A percentile compares a stretch with the other conserved stretches of the same genome.
Evolutionary conservation across 2,888 invertebrate genomes (phyloP).

Genomic region (Leucophenga maculata): DNA sequence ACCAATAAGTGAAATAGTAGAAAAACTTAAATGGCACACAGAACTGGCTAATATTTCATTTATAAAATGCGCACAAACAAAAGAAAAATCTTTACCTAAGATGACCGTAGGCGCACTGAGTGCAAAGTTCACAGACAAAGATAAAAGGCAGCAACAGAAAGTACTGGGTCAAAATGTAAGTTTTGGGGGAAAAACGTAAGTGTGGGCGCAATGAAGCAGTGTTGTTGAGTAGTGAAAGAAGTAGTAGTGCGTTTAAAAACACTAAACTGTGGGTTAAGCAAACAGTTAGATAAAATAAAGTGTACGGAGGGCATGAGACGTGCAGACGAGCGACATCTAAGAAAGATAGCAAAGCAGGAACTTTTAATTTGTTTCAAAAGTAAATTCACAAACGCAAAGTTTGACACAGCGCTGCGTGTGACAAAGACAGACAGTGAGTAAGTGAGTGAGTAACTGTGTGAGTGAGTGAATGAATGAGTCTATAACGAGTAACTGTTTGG

Average conservation of each 20-base stretch:
- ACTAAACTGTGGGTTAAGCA: neutral
- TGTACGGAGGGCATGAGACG: too few relatives aligned
- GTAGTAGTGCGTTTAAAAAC: neutral
- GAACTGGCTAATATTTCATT: constrained; percentile 13
- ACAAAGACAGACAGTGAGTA: neutral
- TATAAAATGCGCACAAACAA: constrained; percentile 2
- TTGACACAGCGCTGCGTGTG: neutral
- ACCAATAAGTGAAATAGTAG: neutral
- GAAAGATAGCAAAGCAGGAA: neutral
- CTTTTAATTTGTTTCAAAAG: constrained; percentile 23
- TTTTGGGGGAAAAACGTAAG: neutral
- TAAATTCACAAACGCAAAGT: constrained; percentile 16
- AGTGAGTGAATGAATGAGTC: too few relatives aligned
- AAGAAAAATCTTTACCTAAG: neutral
- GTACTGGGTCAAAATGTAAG: neutral
- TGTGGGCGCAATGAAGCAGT: neutral
- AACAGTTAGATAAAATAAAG: neutral
- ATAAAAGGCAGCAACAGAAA: neutral
- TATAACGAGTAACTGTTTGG: too few relatives aligned
- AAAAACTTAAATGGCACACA: neutral
- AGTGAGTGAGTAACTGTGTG: neutral
- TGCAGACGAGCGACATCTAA: neutral
- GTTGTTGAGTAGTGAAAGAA: neutral
- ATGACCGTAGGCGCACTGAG: neutral
- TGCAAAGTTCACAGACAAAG: neutral